Evolutionary conservation across 2,797 vertebrate genomes (phyloP).

Genomic region (Arctocebus calabarensis): DNA sequence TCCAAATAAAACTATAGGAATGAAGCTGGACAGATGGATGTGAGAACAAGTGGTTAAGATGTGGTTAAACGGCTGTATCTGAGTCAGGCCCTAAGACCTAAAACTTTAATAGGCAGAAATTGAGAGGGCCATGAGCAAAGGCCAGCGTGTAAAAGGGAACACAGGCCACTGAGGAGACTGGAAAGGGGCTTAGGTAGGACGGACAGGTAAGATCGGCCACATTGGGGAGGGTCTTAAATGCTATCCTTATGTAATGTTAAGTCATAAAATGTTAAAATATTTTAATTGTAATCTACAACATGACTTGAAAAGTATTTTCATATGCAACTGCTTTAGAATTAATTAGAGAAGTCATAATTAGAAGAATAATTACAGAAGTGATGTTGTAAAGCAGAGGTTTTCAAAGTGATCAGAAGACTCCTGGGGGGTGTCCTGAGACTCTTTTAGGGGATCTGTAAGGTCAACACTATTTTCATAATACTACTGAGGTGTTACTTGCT

Average conservation of each 20-base stretch:
- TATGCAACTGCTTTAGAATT: conserved; percentile 26
- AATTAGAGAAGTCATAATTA: conserved; percentile 3
- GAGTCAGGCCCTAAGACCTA: neutral
- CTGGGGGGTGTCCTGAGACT: neutral
- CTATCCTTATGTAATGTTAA: neutral
- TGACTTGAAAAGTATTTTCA: conserved; percentile 19
- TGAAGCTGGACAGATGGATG: neutral
- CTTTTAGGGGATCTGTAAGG: neutral
- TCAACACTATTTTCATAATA: conserved; percentile 7
- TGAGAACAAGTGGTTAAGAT: neutral
- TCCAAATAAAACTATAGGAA: neutral
- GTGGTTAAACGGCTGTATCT: neutral
- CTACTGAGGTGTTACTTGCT: neutral
- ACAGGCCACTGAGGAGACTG: neutral
- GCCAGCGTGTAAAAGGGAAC: neutral
- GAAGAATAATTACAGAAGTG: neutral
- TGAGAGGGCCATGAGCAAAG: neutral
- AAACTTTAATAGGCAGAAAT: neutral
- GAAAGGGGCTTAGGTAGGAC: neutral
- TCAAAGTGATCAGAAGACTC: neutral
- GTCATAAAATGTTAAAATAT: neutral
- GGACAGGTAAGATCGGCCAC: neutral
- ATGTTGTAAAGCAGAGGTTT: neutral
- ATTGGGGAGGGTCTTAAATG: neutral
- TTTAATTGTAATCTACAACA: neutral